Conservation (phyloP, 1,140 invertebrate genomes). For the Meloidogyne exigua region DNA sequence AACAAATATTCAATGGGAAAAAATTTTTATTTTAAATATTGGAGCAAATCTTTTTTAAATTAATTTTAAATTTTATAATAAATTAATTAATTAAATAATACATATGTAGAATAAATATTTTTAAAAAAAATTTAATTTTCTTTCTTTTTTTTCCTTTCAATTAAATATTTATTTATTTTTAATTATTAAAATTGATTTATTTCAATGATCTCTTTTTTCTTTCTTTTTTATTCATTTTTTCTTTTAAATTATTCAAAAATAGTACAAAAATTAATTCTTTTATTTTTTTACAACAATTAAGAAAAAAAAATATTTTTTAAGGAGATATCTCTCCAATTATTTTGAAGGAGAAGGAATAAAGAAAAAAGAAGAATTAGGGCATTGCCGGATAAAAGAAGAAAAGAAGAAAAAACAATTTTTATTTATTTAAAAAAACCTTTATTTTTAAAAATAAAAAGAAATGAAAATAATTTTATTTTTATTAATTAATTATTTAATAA, state of each 20-base stretch:
- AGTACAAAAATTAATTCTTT: background rate
- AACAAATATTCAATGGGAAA: conserved; percentile 43
- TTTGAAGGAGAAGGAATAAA: background rate
- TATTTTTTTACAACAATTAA: background rate
- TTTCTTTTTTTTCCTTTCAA: too few species aligned
- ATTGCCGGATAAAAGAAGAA: background rate
- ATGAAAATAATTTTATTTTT: background rate
- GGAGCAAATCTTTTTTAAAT: conserved; percentile 47
- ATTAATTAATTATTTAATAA: conserved; percentile 6
- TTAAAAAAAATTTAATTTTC: too few species aligned
- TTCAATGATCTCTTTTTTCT: background rate
- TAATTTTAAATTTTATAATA: too few species aligned
- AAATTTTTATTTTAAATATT: conserved; percentile 43
- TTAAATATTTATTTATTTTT: too few species aligned
- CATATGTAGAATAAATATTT: too few species aligned
- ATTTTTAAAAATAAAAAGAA: background rate
- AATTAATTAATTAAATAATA: too few species aligned
- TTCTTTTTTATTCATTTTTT: background rate
- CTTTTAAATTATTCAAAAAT: background rate
- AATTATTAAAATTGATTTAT: background rate
- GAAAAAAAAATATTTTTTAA: background rate
- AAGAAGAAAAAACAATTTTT: background rate
- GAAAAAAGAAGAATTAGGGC: background rate
- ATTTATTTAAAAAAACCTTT: background rate
- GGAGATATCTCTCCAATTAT: background rate